Conservation (phyloP, 2,113 vertebrate genomes). For the Alectura lathami region DNA sequence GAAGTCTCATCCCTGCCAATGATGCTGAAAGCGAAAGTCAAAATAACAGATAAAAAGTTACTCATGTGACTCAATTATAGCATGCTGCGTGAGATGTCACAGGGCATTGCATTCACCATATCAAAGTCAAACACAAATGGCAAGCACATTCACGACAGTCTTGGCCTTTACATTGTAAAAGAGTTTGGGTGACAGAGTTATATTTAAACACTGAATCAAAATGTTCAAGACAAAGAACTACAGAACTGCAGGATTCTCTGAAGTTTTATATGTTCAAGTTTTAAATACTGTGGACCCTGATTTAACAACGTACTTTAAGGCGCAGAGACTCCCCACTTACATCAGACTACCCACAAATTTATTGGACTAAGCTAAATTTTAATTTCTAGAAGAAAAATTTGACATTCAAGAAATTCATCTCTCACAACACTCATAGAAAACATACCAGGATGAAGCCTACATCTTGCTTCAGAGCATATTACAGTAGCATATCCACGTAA, state of each 20-base stretch:
- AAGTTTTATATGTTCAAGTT: neutral
- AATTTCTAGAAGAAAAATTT: neutral
- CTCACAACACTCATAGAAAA: neutral
- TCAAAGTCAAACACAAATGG: neutral
- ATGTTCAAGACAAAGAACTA: neutral
- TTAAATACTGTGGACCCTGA: neutral
- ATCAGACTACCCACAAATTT: neutral
- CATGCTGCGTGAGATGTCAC: neutral
- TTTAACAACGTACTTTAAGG: neutral
- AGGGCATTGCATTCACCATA: neutral
- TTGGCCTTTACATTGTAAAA: neutral
- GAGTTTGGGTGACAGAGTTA: neutral
- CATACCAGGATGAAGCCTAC: neutral
- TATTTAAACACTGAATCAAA: neutral
- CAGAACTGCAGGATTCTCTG: neutral
- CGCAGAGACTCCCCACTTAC: neutral
- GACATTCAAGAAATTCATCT: neutral
- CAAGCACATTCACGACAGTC: neutral
- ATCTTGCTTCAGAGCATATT: no score
- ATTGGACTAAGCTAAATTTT: neutral
- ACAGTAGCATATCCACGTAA: no score
- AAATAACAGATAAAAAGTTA: neutral
- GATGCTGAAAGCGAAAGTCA: constrained; percentile 83
- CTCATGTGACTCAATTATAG: neutral
- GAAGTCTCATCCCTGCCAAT: constrained; percentile 92